Base-by-base conservation (phyloP, 1,140 invertebrate species). In the Heliconius eleuchia region DNA sequence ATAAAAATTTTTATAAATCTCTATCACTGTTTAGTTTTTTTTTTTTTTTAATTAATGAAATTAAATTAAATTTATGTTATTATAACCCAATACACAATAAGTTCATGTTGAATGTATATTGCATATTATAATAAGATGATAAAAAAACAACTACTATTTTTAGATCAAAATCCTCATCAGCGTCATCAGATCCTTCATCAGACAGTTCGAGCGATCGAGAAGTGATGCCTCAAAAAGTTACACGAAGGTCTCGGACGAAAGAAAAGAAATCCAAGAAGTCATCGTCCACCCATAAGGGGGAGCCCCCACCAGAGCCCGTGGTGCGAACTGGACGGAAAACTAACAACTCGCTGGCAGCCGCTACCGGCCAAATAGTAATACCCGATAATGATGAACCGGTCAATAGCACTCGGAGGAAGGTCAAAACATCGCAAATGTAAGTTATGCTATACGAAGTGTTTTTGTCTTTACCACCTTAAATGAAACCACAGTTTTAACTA, bases 261-360 rank as follows among this genome's bases (percentile, higher is more conserved):
- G 88, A 87, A 5, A 93, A 90, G 82, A 86, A 84, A 78, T 90
- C 88, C 88, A 94, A 90, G 89, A 91, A 88, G 80, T 88, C 88
- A 39, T 88, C 85, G 50, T 88, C 92, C 46, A 90, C 87, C 42
- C 85, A 89, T n/a, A 95, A 95, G 85, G 94, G 95, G 37, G 95
- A 95, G 60, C 89, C 88, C 5, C 86, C 88, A 7, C 90, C 92
- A 86, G 95, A 89, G 72, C 89, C 95, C 30, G 94, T 94, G 4
- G 85, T 95, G 19, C 96, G 96, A 84, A 95, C 96, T 30, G 97
- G 97, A 37, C 94, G 98, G 74, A 97, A 98, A 91, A 98, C 98
- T 3, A 98, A 98, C 88, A 98, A 98, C 92, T 98, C 97, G 2
- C 94, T 98, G 18, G 97, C 97, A 2, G 97, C 97, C 8, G 96